A percentile compares a stretch with the other conserved stretches of the same genome.
phyloP scores from a whole-genome alignment of 2,888 invertebrate species.

The Habroteleia sp. region DNA sequence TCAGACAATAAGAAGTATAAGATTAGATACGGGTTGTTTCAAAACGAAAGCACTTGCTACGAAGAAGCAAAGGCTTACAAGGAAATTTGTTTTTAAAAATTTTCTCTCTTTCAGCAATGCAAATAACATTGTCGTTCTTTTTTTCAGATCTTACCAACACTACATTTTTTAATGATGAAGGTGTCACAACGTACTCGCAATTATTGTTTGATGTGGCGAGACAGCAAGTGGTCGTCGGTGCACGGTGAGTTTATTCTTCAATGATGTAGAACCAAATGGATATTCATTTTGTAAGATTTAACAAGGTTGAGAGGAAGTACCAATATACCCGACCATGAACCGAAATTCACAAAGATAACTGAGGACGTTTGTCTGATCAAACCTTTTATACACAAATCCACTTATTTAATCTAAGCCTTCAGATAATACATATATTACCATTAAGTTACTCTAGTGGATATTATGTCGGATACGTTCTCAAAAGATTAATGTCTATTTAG shows the following conservation, averaged over 20 bases:
- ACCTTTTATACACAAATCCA: slow-evolving; percentile 7
- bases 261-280: neutral
- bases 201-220: slow-evolving; percentile 92
- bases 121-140: too few relatives aligned
- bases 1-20: too few relatives aligned
- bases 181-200: slow-evolving; percentile 90
- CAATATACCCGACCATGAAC: too few relatives aligned
- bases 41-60: too few relatives aligned
- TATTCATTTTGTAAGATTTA: too few relatives aligned
- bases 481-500: slow-evolving; percentile 40
- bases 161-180: slow-evolving; percentile 85
- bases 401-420: slow-evolving; percentile 27
- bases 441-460: slow-evolving; percentile 23
- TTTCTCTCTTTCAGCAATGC: slow-evolving; percentile 74
- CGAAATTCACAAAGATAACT: too few relatives aligned
- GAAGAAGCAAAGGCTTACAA: too few relatives aligned
- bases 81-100: too few relatives aligned
- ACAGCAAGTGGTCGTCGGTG: slow-evolving; percentile 94
- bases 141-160: slow-evolving; percentile 84
- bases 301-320: too few relatives aligned
- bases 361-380: neutral
- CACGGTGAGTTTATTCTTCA: slow-evolving; percentile 85
- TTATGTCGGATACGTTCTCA: slow-evolving; percentile 21
- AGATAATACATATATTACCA: slow-evolving; percentile 33
- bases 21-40: too few relatives aligned